A percentile compares a stretch with the other conserved stretches of the same genome.
phyloP scores from a whole-genome alignment of 2,113 vertebrate genomes.

The Cololabis saira region DNA sequence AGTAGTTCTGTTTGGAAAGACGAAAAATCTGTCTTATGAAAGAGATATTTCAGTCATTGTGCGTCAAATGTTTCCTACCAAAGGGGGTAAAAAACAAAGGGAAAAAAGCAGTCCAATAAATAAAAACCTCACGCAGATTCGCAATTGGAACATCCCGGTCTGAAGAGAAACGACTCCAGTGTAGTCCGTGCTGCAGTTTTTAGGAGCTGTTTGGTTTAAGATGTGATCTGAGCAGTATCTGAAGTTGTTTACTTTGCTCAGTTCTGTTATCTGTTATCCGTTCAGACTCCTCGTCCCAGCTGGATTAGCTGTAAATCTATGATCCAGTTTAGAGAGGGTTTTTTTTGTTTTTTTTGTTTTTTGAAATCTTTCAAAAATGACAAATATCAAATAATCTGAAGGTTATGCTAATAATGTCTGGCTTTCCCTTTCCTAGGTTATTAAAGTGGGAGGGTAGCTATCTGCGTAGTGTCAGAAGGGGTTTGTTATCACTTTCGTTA shows the following conservation, averaged over 20 bases:
- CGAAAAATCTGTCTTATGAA: conserved; percentile 36
- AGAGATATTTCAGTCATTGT: conserved; percentile 44
- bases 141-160: conserved; percentile 6
- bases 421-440: conserved; percentile 73
- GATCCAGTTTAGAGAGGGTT: conserved; percentile 61
- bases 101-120: conserved; percentile 60
- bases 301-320: conserved; percentile 65
- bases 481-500: conserved; percentile 71
- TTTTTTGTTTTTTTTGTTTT: conserved; percentile 54
- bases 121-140: conserved; percentile 57
- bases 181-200: conserved; percentile 20
- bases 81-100: neutral
- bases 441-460: conserved; percentile 67
- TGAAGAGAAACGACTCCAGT: conserved; percentile 35
- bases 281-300: conserved; percentile 40
- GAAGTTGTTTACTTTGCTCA: conserved; percentile 37
- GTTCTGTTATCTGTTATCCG: conserved; percentile 60
- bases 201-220: conserved; percentile 58
- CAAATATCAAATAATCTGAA: conserved; percentile 54
- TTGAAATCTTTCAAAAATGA: conserved; percentile 51
- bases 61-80: conserved; percentile 44
- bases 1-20: conserved; percentile 22
- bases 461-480: conserved; percentile 65
- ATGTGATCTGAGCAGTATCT: conserved; percentile 46
- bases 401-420: conserved; percentile 51